phyloP scores from a whole-genome alignment of 1,140 invertebrate species.

The Phthorimaea operculella region DNA sequence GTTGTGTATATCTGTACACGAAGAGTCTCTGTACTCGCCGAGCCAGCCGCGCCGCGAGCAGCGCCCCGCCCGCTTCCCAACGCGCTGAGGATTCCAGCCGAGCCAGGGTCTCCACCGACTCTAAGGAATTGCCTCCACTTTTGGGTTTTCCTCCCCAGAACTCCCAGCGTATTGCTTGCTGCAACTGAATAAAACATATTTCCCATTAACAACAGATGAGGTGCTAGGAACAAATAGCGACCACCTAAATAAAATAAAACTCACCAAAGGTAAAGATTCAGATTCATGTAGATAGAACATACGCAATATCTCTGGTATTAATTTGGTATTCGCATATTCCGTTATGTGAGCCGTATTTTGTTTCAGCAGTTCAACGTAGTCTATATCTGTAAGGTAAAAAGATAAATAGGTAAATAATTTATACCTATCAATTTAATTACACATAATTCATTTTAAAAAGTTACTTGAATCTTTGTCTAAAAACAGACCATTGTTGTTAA shows the following conservation, averaged over 20 bases:
- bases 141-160: constrained; percentile 32
- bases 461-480: too few species aligned
- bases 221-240: too few species aligned
- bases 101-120: constrained; percentile 48
- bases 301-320: constrained; percentile 33
- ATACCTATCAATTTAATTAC: not conserved
- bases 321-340: constrained; percentile 25
- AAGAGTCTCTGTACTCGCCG: constrained; percentile 46
- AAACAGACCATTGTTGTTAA: constrained; percentile 59
- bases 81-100: constrained; percentile 53
- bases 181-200: constrained; percentile 24
- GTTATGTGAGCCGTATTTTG: constrained; percentile 20
- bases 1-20: constrained; percentile 51
- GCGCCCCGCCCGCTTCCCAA: constrained; percentile 56
- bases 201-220: too few species aligned
- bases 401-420: not conserved
- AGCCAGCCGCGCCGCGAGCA: constrained; percentile 52
- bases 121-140: constrained; percentile 17
- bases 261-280: constrained; percentile 28
- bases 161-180: constrained; percentile 46
- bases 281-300: constrained; percentile 29
- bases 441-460: too few species aligned
- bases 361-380: constrained; percentile 26
- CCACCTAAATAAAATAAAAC: constrained; percentile 6
- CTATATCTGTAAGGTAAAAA: constrained; percentile 23